These are phyloP conservation scores for Girardinichthys multiradiatus DNA, from an alignment of 2,113 vertebrate genomes.

Conservation along the genomic window DNA sequence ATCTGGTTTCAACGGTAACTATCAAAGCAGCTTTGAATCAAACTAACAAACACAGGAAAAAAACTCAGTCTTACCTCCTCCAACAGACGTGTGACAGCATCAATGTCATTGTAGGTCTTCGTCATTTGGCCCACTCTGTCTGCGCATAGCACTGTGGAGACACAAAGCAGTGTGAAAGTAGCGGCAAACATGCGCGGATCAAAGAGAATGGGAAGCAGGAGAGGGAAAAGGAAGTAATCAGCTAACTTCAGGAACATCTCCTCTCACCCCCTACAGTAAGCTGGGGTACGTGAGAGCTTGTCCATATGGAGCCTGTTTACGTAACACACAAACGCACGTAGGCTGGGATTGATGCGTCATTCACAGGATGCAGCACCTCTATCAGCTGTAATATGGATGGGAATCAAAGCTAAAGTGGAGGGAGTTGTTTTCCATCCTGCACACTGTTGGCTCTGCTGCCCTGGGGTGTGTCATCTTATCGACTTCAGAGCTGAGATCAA, in stretches of 20 bases:
- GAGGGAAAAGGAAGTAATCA: not conserved
- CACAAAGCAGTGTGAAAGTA: not conserved
- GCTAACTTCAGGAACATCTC: not conserved
- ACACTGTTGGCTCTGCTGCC: conserved; percentile 18
- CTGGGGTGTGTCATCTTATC: conserved; percentile 19
- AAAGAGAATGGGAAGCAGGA: not conserved
- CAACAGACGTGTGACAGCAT: conserved; percentile 96
- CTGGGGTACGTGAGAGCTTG: conserved; percentile 1
- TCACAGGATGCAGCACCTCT: conserved; percentile 7
- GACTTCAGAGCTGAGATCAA: conserved; percentile 40
- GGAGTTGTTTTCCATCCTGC: conserved; percentile 50
- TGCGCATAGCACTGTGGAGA: conserved; percentile 92
- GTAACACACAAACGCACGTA: conserved; percentile 9
- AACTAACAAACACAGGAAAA: not conserved
- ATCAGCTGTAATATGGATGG: not conserved
- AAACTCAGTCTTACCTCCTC: conserved; percentile 86
- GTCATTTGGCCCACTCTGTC: conserved; percentile 99
- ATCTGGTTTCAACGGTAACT: not conserved
- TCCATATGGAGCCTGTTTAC: conserved; percentile 22
- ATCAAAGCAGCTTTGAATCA: not conserved
- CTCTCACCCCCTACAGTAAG: not conserved
- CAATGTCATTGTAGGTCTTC: conserved; percentile 99
- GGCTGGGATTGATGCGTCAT: not conserved
- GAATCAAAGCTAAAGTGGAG: conserved; percentile 10
- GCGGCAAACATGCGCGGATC: not conserved